Evolutionary conservation across 2,113 vertebrate species (phyloP).

Genomic region (Sigmodon hispidus): DNA sequence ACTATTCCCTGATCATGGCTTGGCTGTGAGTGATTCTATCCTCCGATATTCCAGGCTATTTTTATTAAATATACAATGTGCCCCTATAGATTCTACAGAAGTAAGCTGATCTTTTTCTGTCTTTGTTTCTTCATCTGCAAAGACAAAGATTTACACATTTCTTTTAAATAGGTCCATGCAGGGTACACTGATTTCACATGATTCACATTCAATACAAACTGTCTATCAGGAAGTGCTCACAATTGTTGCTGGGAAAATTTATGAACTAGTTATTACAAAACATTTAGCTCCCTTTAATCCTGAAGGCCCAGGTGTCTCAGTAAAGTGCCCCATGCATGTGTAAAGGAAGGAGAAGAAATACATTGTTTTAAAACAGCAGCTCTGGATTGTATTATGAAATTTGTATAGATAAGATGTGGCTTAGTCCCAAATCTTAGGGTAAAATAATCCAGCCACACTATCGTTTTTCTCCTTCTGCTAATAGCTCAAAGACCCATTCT

Average conservation of each 20-base stretch:
- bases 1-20: too few species aligned
- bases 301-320: background rate
- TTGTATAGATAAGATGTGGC: background rate
- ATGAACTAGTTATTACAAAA: background rate
- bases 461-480: accelerated
- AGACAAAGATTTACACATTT: background rate
- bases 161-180: background rate
- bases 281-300: too few species aligned
- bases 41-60: too few species aligned
- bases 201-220: background rate
- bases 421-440: background rate
- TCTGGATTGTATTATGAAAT: background rate
- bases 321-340: background rate
- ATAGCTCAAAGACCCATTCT: background rate
- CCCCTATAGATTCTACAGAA: background rate
- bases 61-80: too few species aligned
- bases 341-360: background rate
- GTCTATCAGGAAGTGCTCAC: background rate
- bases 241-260: background rate
- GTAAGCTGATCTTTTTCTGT: background rate
- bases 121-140: background rate
- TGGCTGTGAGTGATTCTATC: too few species aligned
- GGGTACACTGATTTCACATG: background rate
- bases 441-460: background rate
- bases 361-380: background rate